These are phyloP conservation scores for Dromaius novaehollandiae DNA, from an alignment of 2,113 vertebrate genomes.

Conservation along the genomic window DNA sequence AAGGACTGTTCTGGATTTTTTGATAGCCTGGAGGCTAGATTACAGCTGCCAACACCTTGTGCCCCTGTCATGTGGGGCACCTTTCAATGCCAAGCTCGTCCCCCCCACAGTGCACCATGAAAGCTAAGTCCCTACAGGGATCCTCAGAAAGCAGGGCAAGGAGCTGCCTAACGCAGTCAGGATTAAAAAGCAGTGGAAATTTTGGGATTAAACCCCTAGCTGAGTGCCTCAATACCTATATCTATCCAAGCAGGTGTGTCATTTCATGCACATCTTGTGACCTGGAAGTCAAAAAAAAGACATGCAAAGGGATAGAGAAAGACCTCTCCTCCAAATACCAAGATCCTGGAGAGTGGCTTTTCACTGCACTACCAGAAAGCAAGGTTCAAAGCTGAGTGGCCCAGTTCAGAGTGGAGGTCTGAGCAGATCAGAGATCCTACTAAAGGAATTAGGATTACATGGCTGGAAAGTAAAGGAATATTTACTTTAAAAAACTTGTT, in stretches of 20 bases:
- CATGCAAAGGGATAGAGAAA: neutral
- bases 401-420: neutral
- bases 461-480: neutral
- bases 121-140: neutral
- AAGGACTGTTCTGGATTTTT: neutral
- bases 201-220: neutral
- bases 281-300: neutral
- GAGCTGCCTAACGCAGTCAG: neutral
- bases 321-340: neutral
- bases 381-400: neutral
- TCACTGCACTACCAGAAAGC: neutral
- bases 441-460: neutral
- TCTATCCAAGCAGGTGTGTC: neutral
- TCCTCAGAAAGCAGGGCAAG: neutral
- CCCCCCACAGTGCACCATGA: neutral
- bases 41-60: neutral
- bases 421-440: neutral
- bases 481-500: neutral
- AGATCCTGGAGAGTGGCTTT: neutral
- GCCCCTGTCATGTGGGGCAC: neutral
- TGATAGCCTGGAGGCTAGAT: neutral
- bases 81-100: rapidly evolving
- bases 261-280: neutral
- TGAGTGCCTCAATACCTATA: neutral
- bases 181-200: neutral